Base-by-base conservation (phyloP, 2,113 vertebrate species). In the Nestor notabilis region DNA sequence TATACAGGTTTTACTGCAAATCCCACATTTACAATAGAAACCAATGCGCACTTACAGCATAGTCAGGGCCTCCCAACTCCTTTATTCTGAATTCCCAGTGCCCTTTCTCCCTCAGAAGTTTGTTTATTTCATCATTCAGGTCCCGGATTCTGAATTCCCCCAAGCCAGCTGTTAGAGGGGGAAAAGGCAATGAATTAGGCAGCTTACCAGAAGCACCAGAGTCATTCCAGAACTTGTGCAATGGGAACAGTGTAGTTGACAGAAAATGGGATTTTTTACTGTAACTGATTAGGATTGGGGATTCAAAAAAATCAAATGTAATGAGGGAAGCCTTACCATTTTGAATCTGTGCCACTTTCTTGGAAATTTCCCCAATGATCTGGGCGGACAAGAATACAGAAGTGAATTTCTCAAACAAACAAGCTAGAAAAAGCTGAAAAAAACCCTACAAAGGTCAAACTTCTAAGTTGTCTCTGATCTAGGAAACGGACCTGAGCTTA, bases 341-440 rank as follows among this genome's bases (percentile, higher is more conserved):
- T 88, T 99, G 99, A 97, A 99, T 99, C 96, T 99, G 99, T 80
- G 99, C 99, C 43, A 99, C 99, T 72, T 99, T 99, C 97, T 99
- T 99, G 21, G 99, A 99, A 89, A 99, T 99, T 93, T 99, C 99
- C 55, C 99, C 99, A 98, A 99, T 99, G 93, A 99, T 99, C 99
- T 99, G 93, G 83, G 87, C 70, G 60, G 95, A 63, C 19, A 87
- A 68, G 47, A 92, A 94, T 35, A 97, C 6, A 68, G 19, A 43
- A 90, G 58, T 86, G 19, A 7, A 64, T 74, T 83, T 60, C 66
- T 90, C 17, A 80, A 12, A 35, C 24, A 27, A 46, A 27, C 11
- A 29, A 6, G 11, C 13, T 61, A 76, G 41, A 50, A 81, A 74
- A 39, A 15, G 44, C 31, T 39, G 80, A 27, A 5, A 9, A n/a